phyloP scores from a whole-genome alignment of 2,888 invertebrate species.

The Patella ulyssiponensis region DNA sequence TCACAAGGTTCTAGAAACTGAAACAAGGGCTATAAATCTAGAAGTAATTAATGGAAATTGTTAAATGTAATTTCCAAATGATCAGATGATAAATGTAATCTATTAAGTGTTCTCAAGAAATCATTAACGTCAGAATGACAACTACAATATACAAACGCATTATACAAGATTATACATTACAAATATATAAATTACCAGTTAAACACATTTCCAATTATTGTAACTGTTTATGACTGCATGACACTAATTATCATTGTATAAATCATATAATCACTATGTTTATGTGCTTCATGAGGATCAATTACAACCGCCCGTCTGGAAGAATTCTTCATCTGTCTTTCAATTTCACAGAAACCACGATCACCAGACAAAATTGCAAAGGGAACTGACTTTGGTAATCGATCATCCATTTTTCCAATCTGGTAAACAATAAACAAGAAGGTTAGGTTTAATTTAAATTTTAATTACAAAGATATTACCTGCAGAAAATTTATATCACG shows the following conservation, averaged over 20 bases:
- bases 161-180: too few relatives aligned
- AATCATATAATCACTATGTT: constrained; percentile 24
- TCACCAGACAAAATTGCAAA: constrained; percentile 47
- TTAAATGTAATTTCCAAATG: too few relatives aligned
- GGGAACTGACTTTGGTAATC: constrained; percentile 36
- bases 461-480: too few relatives aligned
- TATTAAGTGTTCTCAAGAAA: too few relatives aligned
- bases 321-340: constrained; percentile 36
- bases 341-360: constrained; percentile 39
- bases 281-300: constrained; percentile 35
- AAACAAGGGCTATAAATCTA: too few relatives aligned
- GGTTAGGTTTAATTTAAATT: background rate
- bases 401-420: constrained; percentile 44
- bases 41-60: too few relatives aligned
- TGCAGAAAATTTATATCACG: background rate
- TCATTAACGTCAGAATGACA: too few relatives aligned
- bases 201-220: too few relatives aligned
- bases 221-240: background rate
- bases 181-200: too few relatives aligned
- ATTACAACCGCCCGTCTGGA: constrained; percentile 32
- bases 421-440: constrained; percentile 17
- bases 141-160: too few relatives aligned
- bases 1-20: too few relatives aligned
- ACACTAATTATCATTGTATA: constrained; percentile 32
- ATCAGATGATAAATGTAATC: too few relatives aligned